Base-by-base conservation (phyloP, 2,888 invertebrate species). In the Ormyrus nitidulus region DNA sequence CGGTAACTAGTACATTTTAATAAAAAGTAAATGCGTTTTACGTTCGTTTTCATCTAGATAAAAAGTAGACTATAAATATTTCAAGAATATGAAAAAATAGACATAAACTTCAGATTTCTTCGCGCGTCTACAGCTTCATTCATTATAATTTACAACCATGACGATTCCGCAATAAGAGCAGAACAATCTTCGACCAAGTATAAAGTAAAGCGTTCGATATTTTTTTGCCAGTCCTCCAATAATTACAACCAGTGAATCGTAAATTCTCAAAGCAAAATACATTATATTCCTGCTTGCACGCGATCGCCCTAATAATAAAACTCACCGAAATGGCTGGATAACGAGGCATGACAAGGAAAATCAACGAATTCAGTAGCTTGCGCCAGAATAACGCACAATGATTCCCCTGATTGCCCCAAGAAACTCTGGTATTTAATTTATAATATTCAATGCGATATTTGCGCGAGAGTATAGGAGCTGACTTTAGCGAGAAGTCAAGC, bases 371-470 rank as follows among this genome's bases (percentile, higher is more conserved):
- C 44, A 62, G 8, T 13, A 54, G n/a, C 13, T 46, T 62, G 9
- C 19, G 44, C 10, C 11, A 9, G 13, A 66, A 34, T 65, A 34
- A 10, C 7, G 34, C 58, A 8, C 48, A 19, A 49, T 11, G 34
- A 74, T 48, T n/a, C 7, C 58, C 58, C 9, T 54, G 48, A 58
- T 49, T 66, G 58, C 34, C n/a, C 44, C 9, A 11, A 65, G 59
- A 59, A 34, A 51, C 59, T 75, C 51, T 51, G 10, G 34, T 9
- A 51, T 69, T 68, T 61, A 68, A 68, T 75, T 49, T 77, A 64
- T 56, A 62, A 64, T 53, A 56, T 34, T 69, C 46, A 3, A 48
- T 48, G 46, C 11, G 61, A 77, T 61, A 69, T 53, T 62, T 69
- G 61, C 59, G 8, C n/a, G 44, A 62, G 46, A 51, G 2, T 54